Base-by-base conservation (phyloP, 2,888 invertebrate genomes). In the Pyrrhosoma nymphula region DNA sequence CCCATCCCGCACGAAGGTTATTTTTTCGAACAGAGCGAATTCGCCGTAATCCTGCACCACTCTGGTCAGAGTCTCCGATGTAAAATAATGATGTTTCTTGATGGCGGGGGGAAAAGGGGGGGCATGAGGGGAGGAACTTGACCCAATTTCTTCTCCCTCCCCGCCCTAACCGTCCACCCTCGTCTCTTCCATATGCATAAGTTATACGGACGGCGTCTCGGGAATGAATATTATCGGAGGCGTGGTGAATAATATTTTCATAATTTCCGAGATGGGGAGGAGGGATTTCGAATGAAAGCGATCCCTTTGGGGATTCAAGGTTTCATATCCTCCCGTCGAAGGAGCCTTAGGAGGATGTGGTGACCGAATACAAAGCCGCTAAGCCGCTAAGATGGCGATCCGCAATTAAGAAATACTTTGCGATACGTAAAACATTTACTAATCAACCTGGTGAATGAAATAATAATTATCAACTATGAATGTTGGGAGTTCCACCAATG, bases 221-320 rank as follows among this genome's bases (percentile, higher is more conserved):
- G 14, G 30, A 35, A 82, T 82, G 35, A 82, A 35, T 82, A 82
- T 82, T 35, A 16, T 60, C 60, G 82, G 82, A 35, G n/a, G 26
- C 16, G 82, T 16, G 30, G 35, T 82, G 82, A 82, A 82, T 82
- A 82, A 82, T 35, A 82, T 82, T 82, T 82, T 82, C 82, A 82
- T 35, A 82, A 82, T 30, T 82, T 82, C 82, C 82, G 30, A 16
- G 82, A 35, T 82, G 16, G 12, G 35, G n/a, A 47, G 16, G 35
- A 82, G 82, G 35, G 82, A 35, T 14, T 35, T 35, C 30, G 3
- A 82, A 82, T 82, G 30, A 35, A 82, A 35, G 16, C 82, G 35
- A 12, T 14, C 82, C 35, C 82, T 35, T 60, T 14, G 35, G 82
- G 82, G 35, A 35, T 82, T 35, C 82, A 18, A 14, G 82, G 82